These are phyloP conservation scores for Lasioglossum vierecki DNA, from an alignment of 2,888 invertebrate species.

Conservation along the genomic window DNA sequence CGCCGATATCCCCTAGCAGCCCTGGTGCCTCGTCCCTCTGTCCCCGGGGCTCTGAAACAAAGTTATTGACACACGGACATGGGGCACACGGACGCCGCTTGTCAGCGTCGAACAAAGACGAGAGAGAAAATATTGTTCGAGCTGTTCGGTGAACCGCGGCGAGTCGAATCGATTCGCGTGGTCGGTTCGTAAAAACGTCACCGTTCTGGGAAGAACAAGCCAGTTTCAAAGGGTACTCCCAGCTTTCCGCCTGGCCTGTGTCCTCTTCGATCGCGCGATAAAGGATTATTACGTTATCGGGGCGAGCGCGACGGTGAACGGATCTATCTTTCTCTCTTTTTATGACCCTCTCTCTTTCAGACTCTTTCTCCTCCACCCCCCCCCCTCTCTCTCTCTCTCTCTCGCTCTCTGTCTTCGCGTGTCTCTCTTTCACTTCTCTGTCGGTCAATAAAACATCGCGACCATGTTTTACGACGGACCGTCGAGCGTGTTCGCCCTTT, in stretches of 20 bases:
- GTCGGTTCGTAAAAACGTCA: slow-evolving; percentile 51
- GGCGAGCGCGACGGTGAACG: slow-evolving; percentile 22
- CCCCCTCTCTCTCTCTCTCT: not conserved
- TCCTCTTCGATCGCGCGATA: slow-evolving; percentile 64
- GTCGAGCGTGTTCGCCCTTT: slow-evolving; percentile 53
- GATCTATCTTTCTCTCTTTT: slow-evolving; percentile 14
- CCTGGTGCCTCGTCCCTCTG: not conserved
- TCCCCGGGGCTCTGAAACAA: not conserved
- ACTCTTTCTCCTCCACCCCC: not conserved
- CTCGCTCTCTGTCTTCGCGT: not conserved
- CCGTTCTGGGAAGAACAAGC: slow-evolving; percentile 19
- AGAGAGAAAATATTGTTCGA: slow-evolving; percentile 34
- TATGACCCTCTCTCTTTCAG: not conserved
- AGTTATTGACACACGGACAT: not conserved
- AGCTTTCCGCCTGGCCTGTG: slow-evolving; percentile 29
- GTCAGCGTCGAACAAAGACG: slow-evolving; percentile 10
- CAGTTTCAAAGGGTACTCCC: slow-evolving; percentile 27
- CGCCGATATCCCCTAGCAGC: not conserved
- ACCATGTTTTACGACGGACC: slow-evolving; percentile 57
- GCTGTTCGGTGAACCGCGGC: slow-evolving; percentile 23
- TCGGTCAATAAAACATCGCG: slow-evolving; percentile 60
- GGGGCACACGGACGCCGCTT: not conserved
- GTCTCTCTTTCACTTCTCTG: slow-evolving; percentile 16
- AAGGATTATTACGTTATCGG: slow-evolving; percentile 66
- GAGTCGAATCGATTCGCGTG: slow-evolving; percentile 52